phyloP scores from a whole-genome alignment of 2,113 vertebrate species.

The Diphyllodes magnificus region DNA sequence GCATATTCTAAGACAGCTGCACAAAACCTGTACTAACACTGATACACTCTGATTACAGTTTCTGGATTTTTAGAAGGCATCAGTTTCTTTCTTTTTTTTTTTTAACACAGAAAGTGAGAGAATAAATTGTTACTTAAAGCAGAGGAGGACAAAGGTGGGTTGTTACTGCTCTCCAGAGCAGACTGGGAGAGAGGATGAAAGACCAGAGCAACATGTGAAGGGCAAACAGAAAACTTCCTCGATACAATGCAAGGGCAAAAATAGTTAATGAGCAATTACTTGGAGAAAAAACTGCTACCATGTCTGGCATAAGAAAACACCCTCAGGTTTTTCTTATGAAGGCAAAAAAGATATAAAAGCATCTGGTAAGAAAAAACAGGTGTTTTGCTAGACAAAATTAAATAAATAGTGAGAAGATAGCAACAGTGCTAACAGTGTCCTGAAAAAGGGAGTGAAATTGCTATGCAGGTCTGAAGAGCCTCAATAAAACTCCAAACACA shows the following conservation, averaged over 20 bases:
- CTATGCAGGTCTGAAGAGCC: background rate
- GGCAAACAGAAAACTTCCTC: background rate
- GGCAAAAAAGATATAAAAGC: background rate
- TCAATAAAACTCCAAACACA: background rate
- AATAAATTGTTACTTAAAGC: background rate
- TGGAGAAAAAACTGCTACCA: background rate
- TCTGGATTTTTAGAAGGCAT: background rate
- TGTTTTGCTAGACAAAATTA: background rate
- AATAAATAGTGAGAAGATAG: background rate
- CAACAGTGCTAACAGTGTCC: background rate
- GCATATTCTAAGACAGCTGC: background rate
- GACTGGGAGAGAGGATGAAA: background rate
- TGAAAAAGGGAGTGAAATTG: background rate
- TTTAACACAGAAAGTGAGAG: background rate
- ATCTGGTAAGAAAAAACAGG: background rate
- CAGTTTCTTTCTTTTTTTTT: rapidly evolving
- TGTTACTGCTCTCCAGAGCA: background rate
- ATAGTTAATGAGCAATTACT: background rate
- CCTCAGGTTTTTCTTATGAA: background rate
- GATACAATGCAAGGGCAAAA: background rate
- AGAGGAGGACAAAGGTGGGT: background rate
- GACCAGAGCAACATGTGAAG: background rate
- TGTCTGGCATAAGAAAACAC: background rate
- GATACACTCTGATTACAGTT: background rate
- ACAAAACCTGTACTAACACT: background rate